Conservation (phyloP, 2,797 vertebrate genomes). For the Leuciscus waleckii region DNA sequence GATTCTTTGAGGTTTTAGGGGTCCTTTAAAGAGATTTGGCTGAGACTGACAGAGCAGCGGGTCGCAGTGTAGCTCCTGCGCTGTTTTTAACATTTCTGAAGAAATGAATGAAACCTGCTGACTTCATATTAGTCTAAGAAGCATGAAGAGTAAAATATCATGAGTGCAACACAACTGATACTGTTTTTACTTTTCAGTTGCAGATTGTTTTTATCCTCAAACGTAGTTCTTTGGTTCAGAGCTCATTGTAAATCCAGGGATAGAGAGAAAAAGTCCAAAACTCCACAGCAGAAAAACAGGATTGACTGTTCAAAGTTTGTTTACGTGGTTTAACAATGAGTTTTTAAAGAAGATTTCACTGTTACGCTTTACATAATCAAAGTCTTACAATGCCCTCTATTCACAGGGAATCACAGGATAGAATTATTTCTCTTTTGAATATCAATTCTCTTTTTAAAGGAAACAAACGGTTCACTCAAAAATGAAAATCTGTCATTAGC, state of each 20-base stretch:
- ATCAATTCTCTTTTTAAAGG: neutral
- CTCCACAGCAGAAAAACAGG: neutral
- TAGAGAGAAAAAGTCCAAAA: neutral
- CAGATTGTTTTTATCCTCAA: neutral
- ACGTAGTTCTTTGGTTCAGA: neutral
- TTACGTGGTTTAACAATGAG: neutral
- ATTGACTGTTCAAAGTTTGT: neutral
- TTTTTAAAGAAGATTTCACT: neutral
- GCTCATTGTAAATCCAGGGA: constrained; percentile 19
- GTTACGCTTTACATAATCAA: neutral
- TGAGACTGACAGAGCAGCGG: constrained; percentile 1
- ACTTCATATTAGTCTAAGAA: neutral
- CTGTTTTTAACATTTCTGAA: neutral
- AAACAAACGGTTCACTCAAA: neutral
- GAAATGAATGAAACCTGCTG: neutral
- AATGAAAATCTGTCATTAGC: neutral
- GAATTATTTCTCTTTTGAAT: neutral
- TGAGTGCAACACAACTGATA: neutral
- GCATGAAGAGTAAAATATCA: neutral
- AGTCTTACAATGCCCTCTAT: constrained; percentile 19
- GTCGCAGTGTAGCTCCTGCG: neutral
- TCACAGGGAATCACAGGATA: neutral
- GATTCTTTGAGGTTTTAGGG: constrained; percentile 32
- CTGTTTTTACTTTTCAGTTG: neutral
- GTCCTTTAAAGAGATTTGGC: constrained; percentile 22